These are phyloP conservation scores for Gadus chalcogrammus DNA, from an alignment of 2,113 vertebrate genomes.

Conservation along the genomic window DNA sequence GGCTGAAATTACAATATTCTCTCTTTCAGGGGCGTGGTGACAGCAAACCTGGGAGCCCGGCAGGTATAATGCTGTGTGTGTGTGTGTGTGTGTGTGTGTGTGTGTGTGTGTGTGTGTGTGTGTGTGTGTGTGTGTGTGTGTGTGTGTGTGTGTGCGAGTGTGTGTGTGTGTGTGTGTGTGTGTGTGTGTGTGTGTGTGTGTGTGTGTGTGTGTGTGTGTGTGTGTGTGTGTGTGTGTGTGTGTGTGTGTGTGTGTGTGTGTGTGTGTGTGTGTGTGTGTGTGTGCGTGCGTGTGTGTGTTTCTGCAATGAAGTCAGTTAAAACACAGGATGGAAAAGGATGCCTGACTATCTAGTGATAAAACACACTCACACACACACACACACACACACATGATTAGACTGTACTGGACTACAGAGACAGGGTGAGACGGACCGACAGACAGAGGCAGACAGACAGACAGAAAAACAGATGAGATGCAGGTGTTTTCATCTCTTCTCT, in stretches of 20 bases:
- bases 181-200: constrained; percentile 4
- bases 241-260: background rate
- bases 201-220: constrained; percentile 8
- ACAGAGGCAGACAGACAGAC: no score
- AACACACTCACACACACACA: background rate
- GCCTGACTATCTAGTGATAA: background rate
- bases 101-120: background rate
- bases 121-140: constrained; percentile 11
- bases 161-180: background rate
- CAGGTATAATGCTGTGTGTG: constrained; percentile 2
- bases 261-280: constrained; percentile 6
- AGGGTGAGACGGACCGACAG: background rate
- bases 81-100: constrained; percentile 2
- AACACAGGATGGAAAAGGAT: no score
- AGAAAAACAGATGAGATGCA: background rate
- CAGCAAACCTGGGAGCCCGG: no score
- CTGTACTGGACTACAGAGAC: background rate
- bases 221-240: constrained; percentile 7
- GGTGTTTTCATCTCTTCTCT: constrained; percentile 34
- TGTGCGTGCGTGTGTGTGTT: background rate
- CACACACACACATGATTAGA: background rate
- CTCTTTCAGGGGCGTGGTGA: no score
- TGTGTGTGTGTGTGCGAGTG: constrained; percentile 15
- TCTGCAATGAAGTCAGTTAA: constrained; percentile 14
- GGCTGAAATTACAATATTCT: no score